These are phyloP conservation scores for Colinus virginianus DNA, from an alignment of 2,113 vertebrate species.

Conservation along the genomic window DNA sequence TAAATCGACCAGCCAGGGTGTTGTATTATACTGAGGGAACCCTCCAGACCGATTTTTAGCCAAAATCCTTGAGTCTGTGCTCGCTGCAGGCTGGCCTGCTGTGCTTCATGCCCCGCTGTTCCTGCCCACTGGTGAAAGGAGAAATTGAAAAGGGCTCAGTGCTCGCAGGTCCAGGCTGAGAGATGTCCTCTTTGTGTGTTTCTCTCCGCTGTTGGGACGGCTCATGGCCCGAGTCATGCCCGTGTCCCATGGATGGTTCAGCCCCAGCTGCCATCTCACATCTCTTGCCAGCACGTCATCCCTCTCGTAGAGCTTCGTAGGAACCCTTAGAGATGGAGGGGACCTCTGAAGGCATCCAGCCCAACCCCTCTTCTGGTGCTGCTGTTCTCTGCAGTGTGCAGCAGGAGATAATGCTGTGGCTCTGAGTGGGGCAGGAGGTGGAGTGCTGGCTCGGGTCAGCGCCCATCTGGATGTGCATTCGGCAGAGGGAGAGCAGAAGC, in stretches of 20 bases:
- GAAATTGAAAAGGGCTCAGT: background rate
- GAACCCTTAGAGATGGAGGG: no score
- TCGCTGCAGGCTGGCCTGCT: background rate
- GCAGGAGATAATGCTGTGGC: background rate
- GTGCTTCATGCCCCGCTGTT: background rate
- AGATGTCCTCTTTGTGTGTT: no score
- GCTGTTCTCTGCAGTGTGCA: background rate
- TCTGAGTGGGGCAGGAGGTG: background rate
- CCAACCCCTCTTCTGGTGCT: no score
- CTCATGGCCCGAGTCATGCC: no score
- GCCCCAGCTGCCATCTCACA: no score
- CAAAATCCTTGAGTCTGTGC: rapidly evolving
- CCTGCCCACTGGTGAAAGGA: background rate
- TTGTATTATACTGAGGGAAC: background rate
- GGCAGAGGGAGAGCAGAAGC: background rate
- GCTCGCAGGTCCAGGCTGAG: no score
- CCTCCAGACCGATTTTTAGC: background rate
- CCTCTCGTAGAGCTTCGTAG: background rate
- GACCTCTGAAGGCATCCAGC: no score
- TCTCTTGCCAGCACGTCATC: background rate
- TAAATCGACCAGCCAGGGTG: background rate
- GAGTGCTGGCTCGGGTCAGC: background rate
- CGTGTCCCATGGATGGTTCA: no score
- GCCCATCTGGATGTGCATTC: background rate
- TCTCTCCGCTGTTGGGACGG: no score